Conservation (phyloP, 2,113 vertebrate species). For the Lanius ludovicianus region DNA sequence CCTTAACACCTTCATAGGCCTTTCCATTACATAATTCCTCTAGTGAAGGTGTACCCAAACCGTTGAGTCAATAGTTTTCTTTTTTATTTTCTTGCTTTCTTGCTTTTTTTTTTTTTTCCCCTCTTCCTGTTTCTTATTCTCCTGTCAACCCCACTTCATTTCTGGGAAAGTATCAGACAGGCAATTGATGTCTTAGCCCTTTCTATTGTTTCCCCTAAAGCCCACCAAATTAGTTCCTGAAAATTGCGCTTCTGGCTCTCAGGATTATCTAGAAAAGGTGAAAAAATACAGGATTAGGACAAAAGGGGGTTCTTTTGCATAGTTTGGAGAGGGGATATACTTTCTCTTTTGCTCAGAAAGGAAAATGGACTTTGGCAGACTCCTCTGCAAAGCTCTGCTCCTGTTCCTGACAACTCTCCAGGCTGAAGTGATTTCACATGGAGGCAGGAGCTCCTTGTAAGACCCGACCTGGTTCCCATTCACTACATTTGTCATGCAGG, state of each 20-base stretch:
- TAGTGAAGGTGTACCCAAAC: fast-evolving
- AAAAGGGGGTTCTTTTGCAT: fast-evolving
- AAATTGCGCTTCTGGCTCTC: not conserved
- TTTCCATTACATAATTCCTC: not conserved
- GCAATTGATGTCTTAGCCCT: not conserved
- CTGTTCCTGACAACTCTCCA: not conserved
- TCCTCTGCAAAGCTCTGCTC: not conserved
- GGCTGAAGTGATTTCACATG: not conserved
- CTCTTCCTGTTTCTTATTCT: not conserved
- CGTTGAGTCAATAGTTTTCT: fast-evolving
- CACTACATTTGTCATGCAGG: not conserved
- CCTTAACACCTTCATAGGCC: not conserved
- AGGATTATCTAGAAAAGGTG: not conserved
- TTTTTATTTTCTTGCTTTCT: fast-evolving
- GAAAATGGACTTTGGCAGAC: not conserved
- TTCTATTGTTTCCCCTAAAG: not conserved
- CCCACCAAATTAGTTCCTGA: not conserved
- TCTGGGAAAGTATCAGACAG: not conserved
- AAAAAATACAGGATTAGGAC: not conserved
- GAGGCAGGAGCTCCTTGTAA: not conserved
- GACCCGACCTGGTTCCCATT: not conserved
- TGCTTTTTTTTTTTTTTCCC: fast-evolving
- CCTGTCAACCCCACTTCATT: not conserved
- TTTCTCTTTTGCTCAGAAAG: not conserved
- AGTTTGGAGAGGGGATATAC: not conserved